Evolutionary conservation across 2,113 vertebrate genomes (phyloP), one percentile per base, ranked within the genome.

Genomic region (Anoura caudifer): DNA sequence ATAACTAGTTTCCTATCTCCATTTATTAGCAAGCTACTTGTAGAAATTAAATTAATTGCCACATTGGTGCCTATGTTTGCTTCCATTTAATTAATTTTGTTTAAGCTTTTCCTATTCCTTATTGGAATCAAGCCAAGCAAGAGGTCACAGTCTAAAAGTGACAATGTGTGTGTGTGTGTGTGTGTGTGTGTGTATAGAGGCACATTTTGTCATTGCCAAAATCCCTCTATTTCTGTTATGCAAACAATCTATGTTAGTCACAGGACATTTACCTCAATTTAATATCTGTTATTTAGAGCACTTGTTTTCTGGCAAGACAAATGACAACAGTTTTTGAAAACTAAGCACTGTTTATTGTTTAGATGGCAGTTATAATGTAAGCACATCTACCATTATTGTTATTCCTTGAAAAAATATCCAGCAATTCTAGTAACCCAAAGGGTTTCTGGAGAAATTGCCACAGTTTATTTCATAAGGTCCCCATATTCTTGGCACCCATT

Each of bases 11-110:
- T 97, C 81, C 94, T 91, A 96, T 86, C 87, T 97, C 95, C 88
- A 97, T 97, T 98, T 98, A 97, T 95, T 98, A 95, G 69, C 77
- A 96, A 91, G 26, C 72, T 26, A 96, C 96, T 96, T 94, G 93
- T 76, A 97, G 87, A 95, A 97, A 97, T 97, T 94, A 97, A 95
- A 97, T 86, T 98, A 98, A 98, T 93, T 97, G 80, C 95, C 83
- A 41, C 93, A 85, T 85, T 81, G 47, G 75, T 95, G 89, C 77
- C 52, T 17, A 0, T 22, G 36, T 19, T 79, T 1, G 1, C 63
- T 91, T 95, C 38, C 2, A 95, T 69, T 96, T 96, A 95, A 92
- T 92, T 92, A 94, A 83, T 90, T 96, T 97, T 83, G 69, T 93
- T 93, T 92, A 95, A 81, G 41, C 14, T 56, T 97, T 97, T 86